Evolutionary conservation across 2,797 vertebrate genomes (phyloP), one percentile per base, ranked within the genome.

Genomic region (Argya squamiceps): DNA sequence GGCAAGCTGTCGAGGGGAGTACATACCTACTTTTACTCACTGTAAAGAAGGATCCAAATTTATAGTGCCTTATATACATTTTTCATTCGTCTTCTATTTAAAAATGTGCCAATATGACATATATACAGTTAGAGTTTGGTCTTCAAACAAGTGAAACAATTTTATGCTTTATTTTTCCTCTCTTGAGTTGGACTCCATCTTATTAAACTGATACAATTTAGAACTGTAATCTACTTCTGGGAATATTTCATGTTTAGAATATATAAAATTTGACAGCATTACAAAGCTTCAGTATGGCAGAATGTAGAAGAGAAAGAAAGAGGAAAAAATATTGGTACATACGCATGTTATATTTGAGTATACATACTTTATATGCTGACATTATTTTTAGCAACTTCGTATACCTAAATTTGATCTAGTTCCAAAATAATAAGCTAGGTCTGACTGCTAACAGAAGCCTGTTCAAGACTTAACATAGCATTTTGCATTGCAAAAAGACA

Each of bases 201-300:
- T 81, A 77, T 74, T 85, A 85, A 83, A 83, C 15, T 89, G 88
- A 80, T 46, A 41, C 46, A 92, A 78, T 95, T 85, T 89, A 69
- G 9, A 32, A 52, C 24, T 44, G 4, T 85, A 85, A 89, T 88
- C 56, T 77, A 36, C 70, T 93, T 93, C 44, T 68, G 68, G 68
- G 77, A 89, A 53, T 88, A 78, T 84, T 83, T 93, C 39, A 39
- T 9, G 24, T 85, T 87, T 91, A 70, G 62, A 55, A 56, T 55
- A 58, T 43, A 89, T 63, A 55, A 22, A 44, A 76, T 46, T 79
- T 79, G 36, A 56, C 68, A 81, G 27, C 15, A 37, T 65, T 88
- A 59, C 49, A 69, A 92, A 88, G 7, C 17, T 80, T 62, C 29
- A 69, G 32, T 11, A 67, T 77, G 15, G n/a, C 10, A 84, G 15